phyloP scores from a whole-genome alignment of 2,113 vertebrate genomes.

The Tylochromis polylepis region DNA sequence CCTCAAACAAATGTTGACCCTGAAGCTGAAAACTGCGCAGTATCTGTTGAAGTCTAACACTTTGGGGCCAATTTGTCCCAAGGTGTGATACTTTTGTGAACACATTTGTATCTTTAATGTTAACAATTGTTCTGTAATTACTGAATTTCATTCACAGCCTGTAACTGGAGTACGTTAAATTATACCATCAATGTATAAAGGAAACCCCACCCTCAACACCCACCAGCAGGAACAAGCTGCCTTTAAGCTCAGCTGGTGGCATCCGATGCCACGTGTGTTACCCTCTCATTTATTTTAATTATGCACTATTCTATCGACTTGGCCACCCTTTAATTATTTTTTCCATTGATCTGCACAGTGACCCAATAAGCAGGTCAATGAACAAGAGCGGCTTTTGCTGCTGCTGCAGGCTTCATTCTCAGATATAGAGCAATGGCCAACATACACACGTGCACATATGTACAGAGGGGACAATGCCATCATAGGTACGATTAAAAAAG shows the following conservation, averaged over 20 bases:
- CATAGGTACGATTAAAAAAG: background rate
- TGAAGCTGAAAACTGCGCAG: background rate
- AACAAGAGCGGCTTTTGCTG: background rate
- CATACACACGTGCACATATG: background rate
- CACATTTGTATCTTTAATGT: background rate
- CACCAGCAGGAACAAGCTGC: background rate
- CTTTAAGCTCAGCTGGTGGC: background rate
- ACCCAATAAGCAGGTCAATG: slow-evolving; percentile 52
- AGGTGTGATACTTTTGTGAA: background rate
- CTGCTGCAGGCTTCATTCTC: background rate
- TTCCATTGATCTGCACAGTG: slow-evolving; percentile 57
- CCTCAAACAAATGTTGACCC: background rate
- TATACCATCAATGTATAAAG: background rate
- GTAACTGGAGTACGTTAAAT: background rate
- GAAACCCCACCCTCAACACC: background rate
- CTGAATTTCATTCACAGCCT: background rate
- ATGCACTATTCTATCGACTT: slow-evolving; percentile 58
- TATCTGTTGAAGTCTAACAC: background rate
- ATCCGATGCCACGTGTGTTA: slow-evolving; percentile 17
- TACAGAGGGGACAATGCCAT: background rate
- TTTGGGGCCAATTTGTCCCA: background rate
- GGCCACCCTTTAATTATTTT: slow-evolving; percentile 70
- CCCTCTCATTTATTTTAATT: slow-evolving; percentile 56
- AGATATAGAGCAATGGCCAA: background rate
- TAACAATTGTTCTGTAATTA: background rate